These are phyloP conservation scores for Capitulum mitella DNA, from an alignment of 2,888 invertebrate genomes.

Conservation along the genomic window DNA sequence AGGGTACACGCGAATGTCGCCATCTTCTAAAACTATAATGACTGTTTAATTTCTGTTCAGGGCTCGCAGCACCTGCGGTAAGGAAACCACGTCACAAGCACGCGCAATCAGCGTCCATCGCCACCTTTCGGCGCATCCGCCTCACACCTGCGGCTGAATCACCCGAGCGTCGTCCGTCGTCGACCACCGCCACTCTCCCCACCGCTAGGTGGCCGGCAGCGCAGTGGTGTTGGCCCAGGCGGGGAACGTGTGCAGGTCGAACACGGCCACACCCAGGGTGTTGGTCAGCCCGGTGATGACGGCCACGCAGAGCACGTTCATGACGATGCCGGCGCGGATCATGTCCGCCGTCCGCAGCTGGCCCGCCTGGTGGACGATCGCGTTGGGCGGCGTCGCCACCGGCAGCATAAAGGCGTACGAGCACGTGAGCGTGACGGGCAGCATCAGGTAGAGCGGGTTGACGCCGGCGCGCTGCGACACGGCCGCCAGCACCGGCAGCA, in stretches of 20 bases:
- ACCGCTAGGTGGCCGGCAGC: background rate
- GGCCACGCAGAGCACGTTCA: constrained; percentile 44
- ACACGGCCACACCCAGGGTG: constrained; percentile 42
- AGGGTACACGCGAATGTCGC: no score
- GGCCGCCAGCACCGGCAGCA: constrained; percentile 73
- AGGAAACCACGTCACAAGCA: no score
- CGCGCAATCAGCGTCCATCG: no score
- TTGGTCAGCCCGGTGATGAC: constrained; percentile 42
- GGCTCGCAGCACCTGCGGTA: no score
- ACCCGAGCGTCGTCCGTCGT: no score
- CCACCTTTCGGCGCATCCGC: no score
- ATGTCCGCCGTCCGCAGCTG: constrained; percentile 38
- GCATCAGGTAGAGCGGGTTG: constrained; percentile 46
- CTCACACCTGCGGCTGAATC: no score
- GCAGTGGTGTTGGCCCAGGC: constrained; percentile 38
- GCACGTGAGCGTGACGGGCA: constrained; percentile 46
- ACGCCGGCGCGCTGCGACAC: constrained; percentile 49
- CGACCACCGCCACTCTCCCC: background rate
- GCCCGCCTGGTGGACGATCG: constrained; percentile 45
- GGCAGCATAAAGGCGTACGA: constrained; percentile 49
- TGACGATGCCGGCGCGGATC: constrained; percentile 42
- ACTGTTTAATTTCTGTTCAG: no score
- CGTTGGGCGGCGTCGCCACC: constrained; percentile 49
- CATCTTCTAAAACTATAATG: no score
- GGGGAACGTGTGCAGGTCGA: constrained; percentile 41